phyloP scores from a whole-genome alignment of 2,888 invertebrate genomes.

The Gymnoscelis rufifasciata region DNA sequence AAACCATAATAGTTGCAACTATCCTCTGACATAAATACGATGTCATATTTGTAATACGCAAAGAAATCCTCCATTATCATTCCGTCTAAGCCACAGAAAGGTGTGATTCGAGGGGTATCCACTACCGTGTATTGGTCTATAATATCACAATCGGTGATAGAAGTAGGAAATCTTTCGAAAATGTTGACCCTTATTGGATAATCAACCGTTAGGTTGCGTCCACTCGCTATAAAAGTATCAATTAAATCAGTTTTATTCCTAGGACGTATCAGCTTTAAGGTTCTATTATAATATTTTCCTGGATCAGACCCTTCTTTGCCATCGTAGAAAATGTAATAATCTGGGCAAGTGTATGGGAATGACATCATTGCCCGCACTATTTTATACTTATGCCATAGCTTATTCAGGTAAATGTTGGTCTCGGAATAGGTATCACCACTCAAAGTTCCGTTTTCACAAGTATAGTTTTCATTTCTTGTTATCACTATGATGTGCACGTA shows the following conservation, averaged over 20 bases:
- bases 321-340: constrained; percentile 34
- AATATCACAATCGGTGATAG: constrained; percentile 37
- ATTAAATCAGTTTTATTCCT: constrained; percentile 20
- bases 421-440: constrained; percentile 19
- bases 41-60: constrained; percentile 39
- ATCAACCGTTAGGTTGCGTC: constrained; percentile 29
- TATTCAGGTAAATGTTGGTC: constrained; percentile 39
- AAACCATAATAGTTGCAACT: constrained; percentile 37
- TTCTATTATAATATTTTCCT: constrained; percentile 39
- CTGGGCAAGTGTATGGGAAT: constrained; percentile 44
- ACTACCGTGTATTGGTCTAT: constrained; percentile 34
- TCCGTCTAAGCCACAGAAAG: constrained; percentile 49
- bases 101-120: constrained; percentile 29
- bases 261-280: constrained; percentile 32
- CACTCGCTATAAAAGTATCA: constrained; percentile 19
- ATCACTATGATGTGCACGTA: constrained; percentile 37
- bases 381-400: constrained; percentile 41
- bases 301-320: constrained; percentile 29
- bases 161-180: constrained; percentile 48
- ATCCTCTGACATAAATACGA: constrained; percentile 26
- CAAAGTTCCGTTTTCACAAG: constrained; percentile 37
- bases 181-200: constrained; percentile 45
- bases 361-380: constrained; percentile 32
- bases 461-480: constrained; percentile 24
- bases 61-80: constrained; percentile 45